phyloP scores from a whole-genome alignment of 2,113 vertebrate genomes.

The Hydropotes inermis region DNA sequence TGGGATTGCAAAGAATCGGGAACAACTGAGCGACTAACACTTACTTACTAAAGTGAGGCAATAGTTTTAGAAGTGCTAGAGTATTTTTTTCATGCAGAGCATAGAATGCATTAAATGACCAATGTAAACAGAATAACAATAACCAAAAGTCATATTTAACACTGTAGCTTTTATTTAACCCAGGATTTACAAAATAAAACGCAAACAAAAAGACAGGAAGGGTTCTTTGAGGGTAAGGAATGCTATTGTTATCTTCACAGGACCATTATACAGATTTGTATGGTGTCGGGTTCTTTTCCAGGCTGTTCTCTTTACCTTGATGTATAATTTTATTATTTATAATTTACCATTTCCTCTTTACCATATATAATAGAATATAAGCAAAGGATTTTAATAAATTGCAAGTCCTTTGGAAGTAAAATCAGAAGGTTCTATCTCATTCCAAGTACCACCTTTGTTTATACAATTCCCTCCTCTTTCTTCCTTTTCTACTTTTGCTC shows the following conservation, averaged over 20 bases:
- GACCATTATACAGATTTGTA: not conserved
- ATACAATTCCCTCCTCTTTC: not conserved
- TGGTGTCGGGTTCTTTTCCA: not conserved
- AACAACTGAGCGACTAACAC: not conserved
- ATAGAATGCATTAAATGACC: not conserved
- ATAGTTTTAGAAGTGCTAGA: not conserved
- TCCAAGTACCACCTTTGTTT: slow-evolving; percentile 9
- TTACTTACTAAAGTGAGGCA: not conserved
- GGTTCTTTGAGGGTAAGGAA: not conserved
- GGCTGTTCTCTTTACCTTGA: not conserved
- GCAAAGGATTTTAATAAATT: slow-evolving; percentile 25
- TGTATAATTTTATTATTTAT: not conserved
- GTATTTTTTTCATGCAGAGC: not conserved
- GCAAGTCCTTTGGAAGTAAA: slow-evolving; percentile 35
- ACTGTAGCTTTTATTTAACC: slow-evolving; percentile 54
- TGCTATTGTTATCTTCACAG: not conserved
- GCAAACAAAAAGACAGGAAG: slow-evolving; percentile 23
- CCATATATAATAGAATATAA: not conserved
- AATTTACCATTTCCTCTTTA: slow-evolving; percentile 15
- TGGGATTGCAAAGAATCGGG: not conserved
- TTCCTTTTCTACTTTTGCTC: slow-evolving; percentile 35
- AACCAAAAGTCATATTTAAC: slow-evolving; percentile 30
- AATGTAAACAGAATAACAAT: not conserved
- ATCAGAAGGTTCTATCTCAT: slow-evolving; percentile 2
- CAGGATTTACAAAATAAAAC: slow-evolving; percentile 55